Evolutionary conservation across 1,140 invertebrate genomes (phyloP).

Genomic region (Campoletis sonorensis): DNA sequence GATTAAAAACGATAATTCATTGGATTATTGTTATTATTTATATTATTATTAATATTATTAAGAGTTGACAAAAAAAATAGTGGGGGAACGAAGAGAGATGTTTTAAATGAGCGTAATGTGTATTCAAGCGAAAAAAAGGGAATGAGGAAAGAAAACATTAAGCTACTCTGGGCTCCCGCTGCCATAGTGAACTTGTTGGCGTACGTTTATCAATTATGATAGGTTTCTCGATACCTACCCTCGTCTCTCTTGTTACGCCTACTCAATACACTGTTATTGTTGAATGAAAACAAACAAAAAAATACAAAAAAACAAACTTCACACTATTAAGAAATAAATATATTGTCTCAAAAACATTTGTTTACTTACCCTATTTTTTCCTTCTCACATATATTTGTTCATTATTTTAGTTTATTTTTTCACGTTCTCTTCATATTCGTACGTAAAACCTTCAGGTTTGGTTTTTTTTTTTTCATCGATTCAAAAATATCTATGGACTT

Average conservation of each 20-base stretch:
- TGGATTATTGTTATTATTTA: not conserved
- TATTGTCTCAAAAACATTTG: constrained; percentile 72
- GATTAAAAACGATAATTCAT: not conserved
- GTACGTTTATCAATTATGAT: constrained; percentile 69
- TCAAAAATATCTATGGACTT: too few species aligned
- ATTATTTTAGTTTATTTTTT: too few species aligned
- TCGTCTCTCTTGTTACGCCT: constrained; percentile 76
- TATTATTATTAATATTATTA: not conserved
- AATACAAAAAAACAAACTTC: constrained; percentile 62
- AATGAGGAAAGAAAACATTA: constrained; percentile 24
- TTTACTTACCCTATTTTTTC: constrained; percentile 28
- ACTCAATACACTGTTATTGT: constrained; percentile 77
- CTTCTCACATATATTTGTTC: too few species aligned
- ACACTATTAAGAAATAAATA: constrained; percentile 77
- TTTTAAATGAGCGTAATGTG: not conserved
- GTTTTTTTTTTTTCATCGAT: too few species aligned
- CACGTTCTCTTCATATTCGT: too few species aligned
- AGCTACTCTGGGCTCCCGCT: constrained; percentile 57
- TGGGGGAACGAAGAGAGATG: not conserved
- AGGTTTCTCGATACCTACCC: constrained; percentile 74
- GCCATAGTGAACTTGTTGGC: constrained; percentile 72
- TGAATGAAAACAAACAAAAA: constrained; percentile 62
- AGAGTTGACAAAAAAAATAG: not conserved
- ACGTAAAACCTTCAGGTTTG: too few species aligned
- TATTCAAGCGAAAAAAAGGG: not conserved